These are phyloP conservation scores for Austrolebias charrua DNA, from an alignment of 2,797 vertebrate species.

Conservation along the genomic window DNA sequence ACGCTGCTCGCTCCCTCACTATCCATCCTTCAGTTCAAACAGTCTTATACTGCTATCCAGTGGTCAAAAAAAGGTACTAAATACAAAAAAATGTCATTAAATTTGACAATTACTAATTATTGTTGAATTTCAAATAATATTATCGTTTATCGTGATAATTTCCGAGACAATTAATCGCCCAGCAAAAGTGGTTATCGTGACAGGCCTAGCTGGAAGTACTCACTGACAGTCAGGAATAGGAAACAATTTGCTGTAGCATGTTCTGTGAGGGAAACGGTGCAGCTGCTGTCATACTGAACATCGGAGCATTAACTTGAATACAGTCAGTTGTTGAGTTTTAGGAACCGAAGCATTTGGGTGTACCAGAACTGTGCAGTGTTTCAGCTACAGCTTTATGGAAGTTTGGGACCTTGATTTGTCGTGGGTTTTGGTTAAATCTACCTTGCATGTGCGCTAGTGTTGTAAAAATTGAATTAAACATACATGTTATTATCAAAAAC, in stretches of 20 bases:
- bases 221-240: conserved; percentile 44
- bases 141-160: too few relatives aligned
- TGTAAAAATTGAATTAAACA: background rate
- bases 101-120: too few relatives aligned
- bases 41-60: too few relatives aligned
- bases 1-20: too few relatives aligned
- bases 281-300: conserved; percentile 2
- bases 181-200: too few relatives aligned
- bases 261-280: conserved; percentile 51
- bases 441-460: background rate
- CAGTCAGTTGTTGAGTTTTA: background rate
- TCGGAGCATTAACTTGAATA: conserved; percentile 1
- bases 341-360: background rate
- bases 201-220: conserved; percentile 13
- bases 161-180: too few relatives aligned
- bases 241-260: conserved; percentile 36
- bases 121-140: too few relatives aligned
- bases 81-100: too few relatives aligned
- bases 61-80: too few relatives aligned
- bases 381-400: background rate
- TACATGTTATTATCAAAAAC: background rate
- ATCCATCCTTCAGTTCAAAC: too few relatives aligned
- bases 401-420: background rate
- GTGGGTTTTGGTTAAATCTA: too few relatives aligned
- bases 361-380: background rate